Evolutionary conservation across 2,888 invertebrate genomes (phyloP).

Genomic region (Lobophora halterata): DNA sequence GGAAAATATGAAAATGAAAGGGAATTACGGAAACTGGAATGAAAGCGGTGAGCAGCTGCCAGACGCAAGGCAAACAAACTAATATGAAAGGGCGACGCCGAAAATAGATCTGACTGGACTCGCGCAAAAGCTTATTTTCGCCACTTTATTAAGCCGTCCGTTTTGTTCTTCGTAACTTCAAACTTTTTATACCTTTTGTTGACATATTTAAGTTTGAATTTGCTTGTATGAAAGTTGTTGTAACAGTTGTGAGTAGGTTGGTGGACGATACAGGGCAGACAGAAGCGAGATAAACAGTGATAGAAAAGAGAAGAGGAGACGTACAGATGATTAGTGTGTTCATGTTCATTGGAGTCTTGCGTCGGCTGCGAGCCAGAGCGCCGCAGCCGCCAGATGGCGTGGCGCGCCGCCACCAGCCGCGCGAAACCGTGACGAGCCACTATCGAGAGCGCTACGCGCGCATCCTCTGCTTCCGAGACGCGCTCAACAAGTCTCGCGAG

Average conservation of each 20-base stretch:
- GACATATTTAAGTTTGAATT: constrained; percentile 6
- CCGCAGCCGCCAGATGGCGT: constrained; percentile 86
- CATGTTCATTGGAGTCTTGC: constrained; percentile 75
- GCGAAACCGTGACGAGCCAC: constrained; percentile 86
- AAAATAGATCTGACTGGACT: constrained; percentile 52
- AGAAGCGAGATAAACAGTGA: constrained; percentile 49
- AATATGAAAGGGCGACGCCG: constrained; percentile 41
- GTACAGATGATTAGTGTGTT: constrained; percentile 79
- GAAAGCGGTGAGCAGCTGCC: constrained; percentile 57
- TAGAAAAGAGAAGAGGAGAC: constrained; percentile 69
- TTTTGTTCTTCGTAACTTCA: constrained; percentile 37
- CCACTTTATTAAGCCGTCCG: constrained; percentile 37
- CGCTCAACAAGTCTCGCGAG: constrained; percentile 55
- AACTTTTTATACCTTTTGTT: constrained; percentile 19
- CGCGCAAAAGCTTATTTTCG: constrained; percentile 41
- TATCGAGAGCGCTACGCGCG: constrained; percentile 68
- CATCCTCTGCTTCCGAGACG: too few species aligned
- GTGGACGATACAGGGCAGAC: constrained; percentile 27
- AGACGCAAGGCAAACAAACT: constrained; percentile 50
- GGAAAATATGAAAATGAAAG: constrained; percentile 46
- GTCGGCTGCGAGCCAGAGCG: constrained; percentile 77
- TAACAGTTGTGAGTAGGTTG: constrained; percentile 2
- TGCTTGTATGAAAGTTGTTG: constrained; percentile 9
- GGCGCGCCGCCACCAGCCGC: constrained; percentile 86
- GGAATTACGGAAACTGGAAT: constrained; percentile 55